phyloP scores from a whole-genome alignment of 1,140 invertebrate genomes.

The Berghia stephanieae region DNA sequence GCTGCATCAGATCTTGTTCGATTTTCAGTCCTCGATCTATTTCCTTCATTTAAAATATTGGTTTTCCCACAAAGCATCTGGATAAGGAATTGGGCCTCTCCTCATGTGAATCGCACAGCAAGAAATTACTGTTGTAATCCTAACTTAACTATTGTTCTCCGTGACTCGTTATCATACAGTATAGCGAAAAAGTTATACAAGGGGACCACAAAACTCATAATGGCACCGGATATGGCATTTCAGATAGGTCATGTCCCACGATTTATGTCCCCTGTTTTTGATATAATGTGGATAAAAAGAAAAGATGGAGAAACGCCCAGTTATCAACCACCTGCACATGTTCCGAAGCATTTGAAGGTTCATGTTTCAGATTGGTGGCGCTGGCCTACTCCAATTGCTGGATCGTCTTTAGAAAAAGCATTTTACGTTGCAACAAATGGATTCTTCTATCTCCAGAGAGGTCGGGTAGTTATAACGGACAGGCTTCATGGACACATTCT shows the following conservation, averaged over 20 bases:
- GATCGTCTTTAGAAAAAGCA: conserved; percentile 34
- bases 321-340: background rate
- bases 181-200: conserved; percentile 33
- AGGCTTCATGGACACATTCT: conserved; percentile 47
- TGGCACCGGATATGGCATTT: conserved; percentile 43
- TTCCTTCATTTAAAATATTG: conserved; percentile 28
- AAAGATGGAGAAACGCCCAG: conserved; percentile 23
- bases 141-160: conserved; percentile 38
- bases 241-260: conserved; percentile 28
- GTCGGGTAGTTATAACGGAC: conserved; percentile 45
- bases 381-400: too few relatives aligned
- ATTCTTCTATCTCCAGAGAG: conserved; percentile 36
- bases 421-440: conserved; percentile 31
- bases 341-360: conserved; percentile 27
- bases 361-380: conserved; percentile 31
- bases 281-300: conserved; percentile 37
- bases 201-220: conserved; percentile 24
- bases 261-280: conserved; percentile 28
- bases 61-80: conserved; percentile 41
- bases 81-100: background rate
- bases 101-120: background rate
- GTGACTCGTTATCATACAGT: conserved; percentile 39
- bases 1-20: background rate
- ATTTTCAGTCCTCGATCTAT: conserved; percentile 17
- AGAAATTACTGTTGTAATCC: conserved; percentile 32